Evolutionary conservation across 2,113 vertebrate genomes (phyloP), one percentile per base, ranked within the genome.

Genomic region (Elephantulus edwardii): DNA sequence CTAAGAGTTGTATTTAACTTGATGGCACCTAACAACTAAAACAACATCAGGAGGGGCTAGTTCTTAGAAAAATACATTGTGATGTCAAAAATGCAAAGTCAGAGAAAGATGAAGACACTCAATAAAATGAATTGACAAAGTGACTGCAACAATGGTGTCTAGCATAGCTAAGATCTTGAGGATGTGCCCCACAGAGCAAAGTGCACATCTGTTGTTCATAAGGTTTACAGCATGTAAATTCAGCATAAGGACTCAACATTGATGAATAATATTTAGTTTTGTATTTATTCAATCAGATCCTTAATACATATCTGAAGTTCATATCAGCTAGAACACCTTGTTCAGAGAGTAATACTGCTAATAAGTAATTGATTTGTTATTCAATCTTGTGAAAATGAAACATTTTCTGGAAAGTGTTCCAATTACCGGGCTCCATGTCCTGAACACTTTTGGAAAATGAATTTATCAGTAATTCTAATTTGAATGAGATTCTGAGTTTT

Each of bases 351-450:
- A 44, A 80, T 2, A 28, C 44, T 68, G 17, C 92, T 94, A 88
- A 91, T 66, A 88, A 93, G 74, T 56, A 81, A 89, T 84, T 88
- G 86, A 90, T 90, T 91, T 84, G 22, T 44, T 94, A 93, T 90
- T 92, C 79, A 88, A 56, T 79, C 35, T 75, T 5, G 66, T 85
- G 58, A 88, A 89, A 88, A 84, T 56, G 30, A 90, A 94, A 78
- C 77, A 26, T 91, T 83, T 88, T 92, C 84, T 78, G 68, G 42
- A 70, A 92, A 70, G 26, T 24, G 42, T 8, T 94, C 77, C 40
- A 66, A 68, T 84, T 88, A 78, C 87, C 70, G 44, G 76, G 16
- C 56, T 91, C 81, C 60, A 10, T 80, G 75, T 91, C 40, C n/a
- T 83, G 80, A 83, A 84, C 0, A 10, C 56, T 77, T 58, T 86